Evolutionary conservation across 2,888 invertebrate species (phyloP).

Genomic region (Papilio protenor): DNA sequence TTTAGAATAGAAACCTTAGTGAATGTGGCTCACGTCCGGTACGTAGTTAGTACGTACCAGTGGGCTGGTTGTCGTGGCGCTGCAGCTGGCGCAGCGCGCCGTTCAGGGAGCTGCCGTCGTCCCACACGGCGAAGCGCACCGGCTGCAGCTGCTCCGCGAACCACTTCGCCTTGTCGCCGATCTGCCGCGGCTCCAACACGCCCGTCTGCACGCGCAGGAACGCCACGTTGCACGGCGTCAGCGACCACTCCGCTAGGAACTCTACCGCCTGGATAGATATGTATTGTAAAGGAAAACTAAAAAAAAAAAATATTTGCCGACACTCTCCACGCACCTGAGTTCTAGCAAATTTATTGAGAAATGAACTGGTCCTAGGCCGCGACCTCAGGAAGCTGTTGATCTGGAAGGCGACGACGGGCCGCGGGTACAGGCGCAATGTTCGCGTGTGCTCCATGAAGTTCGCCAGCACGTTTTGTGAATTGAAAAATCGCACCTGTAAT

Average conservation of each 20-base stretch:
- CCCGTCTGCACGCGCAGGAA: conserved; percentile 99
- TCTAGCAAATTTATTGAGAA: conserved; percentile 95
- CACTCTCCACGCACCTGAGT: conserved; percentile 88
- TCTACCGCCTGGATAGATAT: conserved; percentile 91
- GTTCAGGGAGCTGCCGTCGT: conserved; percentile 92
- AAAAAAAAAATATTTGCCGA: background rate
- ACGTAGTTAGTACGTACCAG: conserved; percentile 72
- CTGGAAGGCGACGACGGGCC: conserved; percentile 99
- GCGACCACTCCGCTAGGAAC: conserved; percentile 98
- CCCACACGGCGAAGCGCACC: conserved; percentile 96
- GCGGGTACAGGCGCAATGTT: conserved; percentile 96
- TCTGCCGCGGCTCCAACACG: conserved; percentile 95
- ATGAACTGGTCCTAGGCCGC: conserved; percentile 93
- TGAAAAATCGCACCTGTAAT: conserved; percentile 95
- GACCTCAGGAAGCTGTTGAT: conserved; percentile 98
- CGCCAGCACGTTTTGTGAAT: conserved; percentile 97
- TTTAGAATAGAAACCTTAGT: too few relatives aligned
- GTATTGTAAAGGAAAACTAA: background rate
- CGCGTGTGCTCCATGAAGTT: conserved; percentile 99
- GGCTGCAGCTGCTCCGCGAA: conserved; percentile 94
- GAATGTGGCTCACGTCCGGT: background rate
- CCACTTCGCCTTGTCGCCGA: conserved; percentile 99
- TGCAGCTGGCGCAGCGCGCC: conserved; percentile 90
- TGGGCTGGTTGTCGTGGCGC: conserved; percentile 91
- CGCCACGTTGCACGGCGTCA: conserved; percentile 98